These are phyloP conservation scores for Aphelenchoides avenae DNA, from an alignment of 1,140 invertebrate species.

Conservation along the genomic window DNA sequence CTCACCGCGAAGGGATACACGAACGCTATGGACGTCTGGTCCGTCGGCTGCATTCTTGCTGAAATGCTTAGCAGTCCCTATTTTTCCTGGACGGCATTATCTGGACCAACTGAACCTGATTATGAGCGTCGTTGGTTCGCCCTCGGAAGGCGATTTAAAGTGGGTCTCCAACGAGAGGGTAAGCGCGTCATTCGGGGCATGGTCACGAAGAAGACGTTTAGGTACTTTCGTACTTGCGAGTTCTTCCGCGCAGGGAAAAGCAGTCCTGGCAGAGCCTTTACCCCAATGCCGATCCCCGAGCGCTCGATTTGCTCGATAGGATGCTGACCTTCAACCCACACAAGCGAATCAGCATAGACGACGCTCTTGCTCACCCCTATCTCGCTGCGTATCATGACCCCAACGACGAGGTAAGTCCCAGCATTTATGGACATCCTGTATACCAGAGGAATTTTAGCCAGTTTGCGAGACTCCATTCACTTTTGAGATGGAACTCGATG, in stretches of 20 bases:
- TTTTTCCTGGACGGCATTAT: conserved; percentile 83
- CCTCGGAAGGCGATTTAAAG: conserved; percentile 87
- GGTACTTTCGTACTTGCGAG: conserved; percentile 94
- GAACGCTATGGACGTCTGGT: conserved; percentile 99
- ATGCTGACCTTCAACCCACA: conserved; percentile 99
- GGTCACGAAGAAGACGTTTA: conserved; percentile 61
- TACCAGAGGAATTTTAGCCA: too few relatives aligned
- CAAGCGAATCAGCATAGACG: conserved; percentile 90
- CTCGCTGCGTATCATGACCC: conserved; percentile 99
- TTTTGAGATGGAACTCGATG: conserved; percentile 96
- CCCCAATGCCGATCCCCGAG: conserved; percentile 84
- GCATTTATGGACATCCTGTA: background rate
- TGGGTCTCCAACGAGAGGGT: conserved; percentile 99
- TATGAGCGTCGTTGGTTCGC: conserved; percentile 89
- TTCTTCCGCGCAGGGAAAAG: conserved; percentile 91
- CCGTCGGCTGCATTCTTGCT: conserved; percentile 95
- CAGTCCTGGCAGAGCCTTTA: conserved; percentile 88
- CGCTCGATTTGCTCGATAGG: conserved; percentile 90
- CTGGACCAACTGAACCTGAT: conserved; percentile 98
- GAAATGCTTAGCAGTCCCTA: conserved; percentile 97
- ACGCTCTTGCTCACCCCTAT: conserved; percentile 93
- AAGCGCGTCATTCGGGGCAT: conserved; percentile 1
- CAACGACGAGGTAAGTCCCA: conserved; percentile 77
- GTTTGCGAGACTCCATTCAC: conserved; percentile 95
- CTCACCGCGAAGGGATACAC: conserved; percentile 95